phyloP scores from a whole-genome alignment of 2,888 invertebrate species.

The Willowsia nigromaculata region DNA sequence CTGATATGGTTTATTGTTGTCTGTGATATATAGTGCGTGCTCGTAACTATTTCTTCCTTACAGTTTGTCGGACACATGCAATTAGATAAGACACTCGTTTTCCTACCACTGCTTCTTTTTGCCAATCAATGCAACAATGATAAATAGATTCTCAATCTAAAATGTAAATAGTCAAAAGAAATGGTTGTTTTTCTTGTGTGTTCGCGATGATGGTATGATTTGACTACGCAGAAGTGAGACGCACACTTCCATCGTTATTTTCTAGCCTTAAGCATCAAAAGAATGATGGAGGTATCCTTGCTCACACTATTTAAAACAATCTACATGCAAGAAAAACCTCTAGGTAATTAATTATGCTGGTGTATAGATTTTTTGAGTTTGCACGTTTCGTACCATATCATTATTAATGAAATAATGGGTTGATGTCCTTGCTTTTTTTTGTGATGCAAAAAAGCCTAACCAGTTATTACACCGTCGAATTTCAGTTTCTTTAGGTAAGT shows the following conservation, averaged over 20 bases:
- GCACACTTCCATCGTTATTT: neutral
- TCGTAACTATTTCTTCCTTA: neutral
- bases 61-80: neutral
- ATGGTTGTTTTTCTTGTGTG: neutral
- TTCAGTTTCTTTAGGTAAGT: neutral
- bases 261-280: neutral
- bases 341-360: constrained; percentile 70
- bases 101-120: constrained; percentile 45
- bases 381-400: constrained; percentile 50
- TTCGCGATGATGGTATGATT: neutral
- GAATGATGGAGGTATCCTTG: constrained; percentile 12
- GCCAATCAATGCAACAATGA: neutral
- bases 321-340: constrained; percentile 34
- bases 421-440: constrained; percentile 59
- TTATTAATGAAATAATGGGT: constrained; percentile 63
- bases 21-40: neutral
- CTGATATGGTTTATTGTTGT: neutral
- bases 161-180: constrained; percentile 18
- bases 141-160: too few species aligned
- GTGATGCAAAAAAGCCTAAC: neutral
- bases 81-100: constrained; percentile 60
- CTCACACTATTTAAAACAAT: constrained; percentile 17
- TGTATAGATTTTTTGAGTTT: constrained; percentile 59
- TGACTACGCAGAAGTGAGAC: neutral
- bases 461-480: neutral